Base-by-base conservation (phyloP, 1,140 invertebrate species). In the Telenomus remus region DNA sequence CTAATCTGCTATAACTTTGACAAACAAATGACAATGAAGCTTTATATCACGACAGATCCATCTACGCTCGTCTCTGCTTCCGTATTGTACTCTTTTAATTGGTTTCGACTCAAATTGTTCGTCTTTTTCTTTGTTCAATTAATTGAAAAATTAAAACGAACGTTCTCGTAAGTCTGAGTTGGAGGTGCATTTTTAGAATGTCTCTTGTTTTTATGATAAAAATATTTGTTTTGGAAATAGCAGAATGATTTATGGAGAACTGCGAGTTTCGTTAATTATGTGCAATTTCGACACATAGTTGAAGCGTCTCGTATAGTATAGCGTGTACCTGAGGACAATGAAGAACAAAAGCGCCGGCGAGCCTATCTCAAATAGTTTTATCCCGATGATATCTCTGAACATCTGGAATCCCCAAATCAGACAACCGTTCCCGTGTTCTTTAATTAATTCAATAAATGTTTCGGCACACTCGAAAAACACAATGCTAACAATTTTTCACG, bases 1-100 rank as follows among this genome's bases (percentile, higher is more conserved):
- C 78, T 82, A 82, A 82, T 82, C 79, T 72, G 78, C 70, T 74
- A 27, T 27, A 74, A 71, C 64, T 78, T 80, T 82, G 82, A 85
- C 83, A 85, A 86, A 86, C 85, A 85, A 85, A 86, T 86, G 82
- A 85, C 83, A 85, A 85, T 84, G 79, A 79, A 84, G 84, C 85
- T 86, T 66, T 55, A 15, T 79, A 82, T 82, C 79, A 27, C 19
- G 49, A 37, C 42, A n/a, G 16, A 16, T 50, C 43, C 56, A 56
- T 69, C 65, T 60, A 49, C 66, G 54, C 72, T 76, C 19, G 19
- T 27, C 19, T 64, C 47, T 74, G 66, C 64, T 73, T 63, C 76
- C 19, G 68, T 75, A 61, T 51, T 76, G 63, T 70, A 73, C 19
- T 27, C 19, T 27, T 27, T 27, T 86, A 87, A 87, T 87, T 87